Conservation (phyloP, 1,140 invertebrate species). For the Platyura marginata region DNA sequence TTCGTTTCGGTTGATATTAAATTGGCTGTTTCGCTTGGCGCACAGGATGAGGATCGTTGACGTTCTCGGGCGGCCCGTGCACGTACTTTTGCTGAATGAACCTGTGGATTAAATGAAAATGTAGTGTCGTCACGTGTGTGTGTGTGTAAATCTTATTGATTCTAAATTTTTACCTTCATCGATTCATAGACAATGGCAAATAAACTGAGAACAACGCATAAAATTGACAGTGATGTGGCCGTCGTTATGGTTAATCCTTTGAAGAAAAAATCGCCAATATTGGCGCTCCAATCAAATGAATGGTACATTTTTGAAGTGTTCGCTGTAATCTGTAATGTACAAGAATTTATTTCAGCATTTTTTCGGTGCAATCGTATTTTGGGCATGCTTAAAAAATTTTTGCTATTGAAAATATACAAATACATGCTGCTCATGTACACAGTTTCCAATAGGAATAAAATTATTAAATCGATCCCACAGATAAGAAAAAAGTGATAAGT, state of each 20-base stretch:
- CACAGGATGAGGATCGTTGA: not conserved
- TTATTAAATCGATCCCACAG: no score
- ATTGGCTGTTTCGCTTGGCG: slow-evolving; percentile 2
- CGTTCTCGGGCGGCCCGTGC: slow-evolving; percentile 1
- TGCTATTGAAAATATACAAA: no score
- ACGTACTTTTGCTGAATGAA: slow-evolving; percentile 1
- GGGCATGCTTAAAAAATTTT: no score
- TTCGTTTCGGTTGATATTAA: not conserved
- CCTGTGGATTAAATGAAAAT: slow-evolving; percentile 3
- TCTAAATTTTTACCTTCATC: slow-evolving; percentile 18
- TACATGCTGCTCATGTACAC: no score
- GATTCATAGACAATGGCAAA: slow-evolving; percentile 20
- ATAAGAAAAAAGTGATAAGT: no score
- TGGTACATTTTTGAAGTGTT: no score
- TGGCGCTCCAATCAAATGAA: slow-evolving; percentile 19
- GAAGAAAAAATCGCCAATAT: slow-evolving; percentile 16
- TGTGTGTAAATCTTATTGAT: slow-evolving; percentile 18
- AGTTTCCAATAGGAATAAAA: no score
- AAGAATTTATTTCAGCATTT: no score
- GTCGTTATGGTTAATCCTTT: slow-evolving; percentile 14
- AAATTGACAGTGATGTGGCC: slow-evolving; percentile 8
- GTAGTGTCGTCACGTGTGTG: not conserved
- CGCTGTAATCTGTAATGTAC: no score
- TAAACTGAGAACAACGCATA: slow-evolving; percentile 13
- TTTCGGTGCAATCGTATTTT: no score